phyloP scores from a whole-genome alignment of 2,797 vertebrate genomes.

The Hypotaenidia okinawae region DNA sequence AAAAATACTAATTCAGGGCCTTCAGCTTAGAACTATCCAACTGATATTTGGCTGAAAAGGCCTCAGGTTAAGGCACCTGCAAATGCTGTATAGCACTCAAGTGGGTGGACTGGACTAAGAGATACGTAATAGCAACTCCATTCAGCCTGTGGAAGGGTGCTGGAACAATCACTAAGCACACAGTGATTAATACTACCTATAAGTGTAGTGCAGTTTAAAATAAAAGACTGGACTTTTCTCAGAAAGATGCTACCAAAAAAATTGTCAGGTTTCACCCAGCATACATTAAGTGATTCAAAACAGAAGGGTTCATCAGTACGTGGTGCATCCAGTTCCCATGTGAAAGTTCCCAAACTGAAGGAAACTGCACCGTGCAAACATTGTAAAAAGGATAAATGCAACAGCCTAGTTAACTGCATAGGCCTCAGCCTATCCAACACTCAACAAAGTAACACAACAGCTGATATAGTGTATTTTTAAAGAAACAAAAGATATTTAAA shows the following conservation, averaged over 20 bases:
- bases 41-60: not conserved
- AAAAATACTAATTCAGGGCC: not conserved
- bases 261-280: not conserved
- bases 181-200: not conserved
- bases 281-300: not conserved
- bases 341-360: not conserved
- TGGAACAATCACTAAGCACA: not conserved
- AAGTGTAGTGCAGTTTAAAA: not conserved
- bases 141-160: not conserved
- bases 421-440: not conserved
- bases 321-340: not conserved
- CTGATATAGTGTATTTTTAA: not conserved
- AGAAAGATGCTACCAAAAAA: not conserved
- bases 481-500: not conserved
- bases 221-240: not conserved
- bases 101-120: not conserved
- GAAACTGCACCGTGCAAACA: not conserved
- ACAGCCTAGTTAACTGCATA: not conserved
- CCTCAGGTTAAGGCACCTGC: not conserved
- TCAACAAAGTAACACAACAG: not conserved
- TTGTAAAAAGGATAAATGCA: not conserved
- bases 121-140: rapidly evolving
- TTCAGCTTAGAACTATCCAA: not conserved
- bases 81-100: not conserved
- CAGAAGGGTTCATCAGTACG: not conserved